A percentile compares a stretch with the other conserved stretches of the same genome.
phyloP scores from a whole-genome alignment of 1,140 invertebrate species.

The Drosophila nigromelanica region DNA sequence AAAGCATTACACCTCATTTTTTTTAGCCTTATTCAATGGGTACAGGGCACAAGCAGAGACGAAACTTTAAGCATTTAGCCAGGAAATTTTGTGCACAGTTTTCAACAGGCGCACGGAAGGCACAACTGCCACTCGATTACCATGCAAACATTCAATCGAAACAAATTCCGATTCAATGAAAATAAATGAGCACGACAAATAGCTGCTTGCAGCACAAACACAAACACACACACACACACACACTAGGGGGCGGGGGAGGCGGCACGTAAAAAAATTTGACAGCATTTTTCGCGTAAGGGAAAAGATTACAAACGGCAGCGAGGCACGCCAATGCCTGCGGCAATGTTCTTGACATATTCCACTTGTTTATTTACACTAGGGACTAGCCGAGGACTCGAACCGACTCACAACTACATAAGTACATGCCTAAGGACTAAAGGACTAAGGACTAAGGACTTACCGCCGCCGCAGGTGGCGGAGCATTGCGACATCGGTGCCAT shows the following conservation, averaged over 20 bases:
- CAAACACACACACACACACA: not conserved
- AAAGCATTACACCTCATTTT: no score
- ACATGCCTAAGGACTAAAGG: conserved; percentile 19
- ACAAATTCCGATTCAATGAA: conserved; percentile 81
- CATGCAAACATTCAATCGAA: conserved; percentile 82
- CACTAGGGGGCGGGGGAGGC: not conserved
- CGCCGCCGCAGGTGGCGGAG: conserved; percentile 95
- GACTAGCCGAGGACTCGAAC: conserved; percentile 30
- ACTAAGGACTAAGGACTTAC: conserved; percentile 85
- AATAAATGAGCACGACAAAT: conserved; percentile 82
- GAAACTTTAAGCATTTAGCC: conserved; percentile 48
- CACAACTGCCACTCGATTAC: conserved; percentile 74
- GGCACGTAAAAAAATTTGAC: conserved; percentile 66
- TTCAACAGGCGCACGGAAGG: conserved; percentile 41
- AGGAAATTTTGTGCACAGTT: conserved; percentile 43
- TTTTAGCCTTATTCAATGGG: no score
- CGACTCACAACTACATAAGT: conserved; percentile 12
- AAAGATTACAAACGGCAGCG: conserved; percentile 67
- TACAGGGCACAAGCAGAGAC: not conserved
- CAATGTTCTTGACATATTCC: conserved; percentile 79
- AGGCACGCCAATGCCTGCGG: conserved; percentile 66
- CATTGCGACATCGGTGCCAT: conserved; percentile 92
- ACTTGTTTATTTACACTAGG: conserved; percentile 77
- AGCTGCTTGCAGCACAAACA: conserved; percentile 35
- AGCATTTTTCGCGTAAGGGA: conserved; percentile 39